phyloP scores from a whole-genome alignment of 2,113 vertebrate species.

The Meriones unguiculatus region DNA sequence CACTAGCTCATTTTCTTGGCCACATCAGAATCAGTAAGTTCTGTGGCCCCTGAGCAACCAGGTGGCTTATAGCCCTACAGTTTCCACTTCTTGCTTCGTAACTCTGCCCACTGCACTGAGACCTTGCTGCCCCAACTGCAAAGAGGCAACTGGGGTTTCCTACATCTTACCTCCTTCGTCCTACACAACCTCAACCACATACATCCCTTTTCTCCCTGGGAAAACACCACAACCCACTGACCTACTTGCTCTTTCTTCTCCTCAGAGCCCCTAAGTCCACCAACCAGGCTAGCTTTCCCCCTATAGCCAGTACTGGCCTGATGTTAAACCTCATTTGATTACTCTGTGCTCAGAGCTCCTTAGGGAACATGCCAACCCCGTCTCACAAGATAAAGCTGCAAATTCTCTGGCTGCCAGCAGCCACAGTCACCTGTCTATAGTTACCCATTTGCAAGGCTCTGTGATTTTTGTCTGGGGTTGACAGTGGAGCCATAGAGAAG shows the following conservation, averaged over 20 bases:
- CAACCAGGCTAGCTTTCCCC: not conserved
- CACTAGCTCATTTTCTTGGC: constrained; percentile 26
- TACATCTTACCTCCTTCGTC: not conserved
- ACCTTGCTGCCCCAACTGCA: not conserved
- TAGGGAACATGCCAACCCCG: not conserved
- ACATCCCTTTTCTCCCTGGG: not conserved
- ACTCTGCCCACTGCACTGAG: not conserved
- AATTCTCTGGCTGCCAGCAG: not conserved
- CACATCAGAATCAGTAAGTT: constrained; percentile 10
- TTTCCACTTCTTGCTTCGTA: not conserved
- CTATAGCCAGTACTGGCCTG: not conserved
- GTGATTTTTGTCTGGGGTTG: not conserved
- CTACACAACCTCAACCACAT: not conserved
- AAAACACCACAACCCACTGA: not conserved
- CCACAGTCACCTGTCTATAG: not conserved
- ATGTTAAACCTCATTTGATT: not conserved
- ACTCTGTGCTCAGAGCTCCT: not conserved
- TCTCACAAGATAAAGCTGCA: not conserved
- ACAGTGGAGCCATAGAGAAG: not conserved
- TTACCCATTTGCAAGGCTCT: not conserved
- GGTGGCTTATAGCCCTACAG: not conserved
- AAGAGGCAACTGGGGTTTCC: not conserved
- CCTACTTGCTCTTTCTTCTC: not conserved
- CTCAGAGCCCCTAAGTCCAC: not conserved
- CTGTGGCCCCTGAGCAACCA: not conserved